phyloP scores from a whole-genome alignment of 2,113 vertebrate genomes.

The Acanthochromis polyacanthus region DNA sequence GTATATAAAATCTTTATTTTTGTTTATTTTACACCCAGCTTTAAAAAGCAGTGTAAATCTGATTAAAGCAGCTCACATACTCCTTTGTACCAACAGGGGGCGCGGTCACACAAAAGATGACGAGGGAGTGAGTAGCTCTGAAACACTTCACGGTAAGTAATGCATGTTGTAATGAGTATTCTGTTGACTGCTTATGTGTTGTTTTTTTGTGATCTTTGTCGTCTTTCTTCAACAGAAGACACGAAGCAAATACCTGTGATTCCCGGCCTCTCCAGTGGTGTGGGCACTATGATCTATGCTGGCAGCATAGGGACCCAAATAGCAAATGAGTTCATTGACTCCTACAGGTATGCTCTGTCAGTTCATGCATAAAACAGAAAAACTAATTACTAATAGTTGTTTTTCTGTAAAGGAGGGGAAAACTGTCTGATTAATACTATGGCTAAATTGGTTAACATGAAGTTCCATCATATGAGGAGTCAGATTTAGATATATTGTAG shows the following conservation, averaged over 20 bases:
- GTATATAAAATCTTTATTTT: no score
- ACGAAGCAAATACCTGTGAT: constrained; percentile 81
- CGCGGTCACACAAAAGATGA: constrained; percentile 50
- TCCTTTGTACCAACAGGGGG: constrained; percentile 62
- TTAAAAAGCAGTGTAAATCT: neutral
- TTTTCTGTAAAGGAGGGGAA: no score
- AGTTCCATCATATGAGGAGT: no score
- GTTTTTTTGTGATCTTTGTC: neutral
- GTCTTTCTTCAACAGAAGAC: constrained; percentile 72
- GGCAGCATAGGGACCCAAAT: constrained; percentile 89
- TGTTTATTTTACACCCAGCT: no score
- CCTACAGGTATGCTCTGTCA: constrained; percentile 82
- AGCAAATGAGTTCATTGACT: constrained; percentile 86
- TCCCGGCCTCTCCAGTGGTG: constrained; percentile 77
- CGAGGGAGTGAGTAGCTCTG: constrained; percentile 73
- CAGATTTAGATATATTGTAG: neutral
- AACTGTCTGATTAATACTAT: no score
- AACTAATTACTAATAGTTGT: fast-evolving
- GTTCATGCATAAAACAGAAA: neutral
- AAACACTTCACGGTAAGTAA: constrained; percentile 85
- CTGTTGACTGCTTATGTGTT: fast-evolving
- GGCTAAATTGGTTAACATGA: no score
- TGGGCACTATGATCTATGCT: constrained; percentile 87
- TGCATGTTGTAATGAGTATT: neutral
- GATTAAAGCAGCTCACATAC: neutral